phyloP scores from a whole-genome alignment of 2,888 invertebrate species.

The Pasiphila rectangulata region DNA sequence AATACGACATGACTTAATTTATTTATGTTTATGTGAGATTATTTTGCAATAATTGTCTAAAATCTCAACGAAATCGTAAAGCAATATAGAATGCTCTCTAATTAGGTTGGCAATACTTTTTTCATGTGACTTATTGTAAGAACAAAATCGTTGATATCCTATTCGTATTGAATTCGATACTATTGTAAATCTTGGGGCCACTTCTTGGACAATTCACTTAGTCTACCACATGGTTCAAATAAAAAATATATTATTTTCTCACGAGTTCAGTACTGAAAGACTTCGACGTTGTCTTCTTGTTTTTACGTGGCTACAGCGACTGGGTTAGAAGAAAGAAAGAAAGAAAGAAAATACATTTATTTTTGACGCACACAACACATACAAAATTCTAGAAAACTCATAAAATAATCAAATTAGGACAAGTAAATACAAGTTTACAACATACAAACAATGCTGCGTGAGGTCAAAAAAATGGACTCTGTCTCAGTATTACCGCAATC shows the following conservation, averaged over 20 bases:
- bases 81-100: constrained; percentile 64
- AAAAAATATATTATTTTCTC: constrained; percentile 10
- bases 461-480: too few relatives aligned
- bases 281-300: too few relatives aligned
- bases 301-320: too few relatives aligned
- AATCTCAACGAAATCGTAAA: constrained; percentile 66
- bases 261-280: too few relatives aligned
- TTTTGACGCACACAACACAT: too few relatives aligned
- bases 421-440: too few relatives aligned
- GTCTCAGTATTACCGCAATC: too few relatives aligned
- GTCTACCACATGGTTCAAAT: constrained; percentile 28
- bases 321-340: too few relatives aligned
- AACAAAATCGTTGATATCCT: constrained; percentile 19
- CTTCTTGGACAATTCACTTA: constrained; percentile 30
- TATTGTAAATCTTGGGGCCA: constrained; percentile 37
- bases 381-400: too few relatives aligned
- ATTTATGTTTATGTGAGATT: constrained; percentile 42
- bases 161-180: constrained; percentile 20
- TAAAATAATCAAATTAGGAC: too few relatives aligned
- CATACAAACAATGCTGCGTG: too few relatives aligned
- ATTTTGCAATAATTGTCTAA: constrained; percentile 39
- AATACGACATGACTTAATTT: constrained; percentile 65
- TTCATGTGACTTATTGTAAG: constrained; percentile 14
- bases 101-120: constrained; percentile 38
- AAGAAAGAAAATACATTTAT: too few relatives aligned